A percentile compares a stretch with the other conserved stretches of the same genome.
Evolutionary conservation across 2,113 vertebrate genomes (phyloP).

Genomic region (Ellobius talpinus): DNA sequence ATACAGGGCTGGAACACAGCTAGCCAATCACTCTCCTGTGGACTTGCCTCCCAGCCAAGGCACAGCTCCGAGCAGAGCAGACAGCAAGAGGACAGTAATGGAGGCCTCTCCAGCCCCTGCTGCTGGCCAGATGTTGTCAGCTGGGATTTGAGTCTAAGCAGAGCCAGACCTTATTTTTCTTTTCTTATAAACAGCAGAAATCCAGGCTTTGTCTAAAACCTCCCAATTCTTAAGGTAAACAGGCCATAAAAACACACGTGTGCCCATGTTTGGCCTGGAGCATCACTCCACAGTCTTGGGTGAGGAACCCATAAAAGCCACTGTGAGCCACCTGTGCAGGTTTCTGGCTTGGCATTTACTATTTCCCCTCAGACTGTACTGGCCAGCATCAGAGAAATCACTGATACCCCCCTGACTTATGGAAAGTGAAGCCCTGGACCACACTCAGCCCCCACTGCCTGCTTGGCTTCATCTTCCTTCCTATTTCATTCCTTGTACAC

Average conservation of each 20-base stretch:
- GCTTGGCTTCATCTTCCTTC: background rate
- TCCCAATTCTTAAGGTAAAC: background rate
- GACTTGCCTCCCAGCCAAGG: background rate
- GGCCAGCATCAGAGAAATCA: background rate
- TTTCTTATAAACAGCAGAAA: slow-evolving; percentile 28
- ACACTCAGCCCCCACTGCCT: too few species aligned
- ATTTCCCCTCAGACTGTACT: background rate
- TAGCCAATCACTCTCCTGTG: background rate
- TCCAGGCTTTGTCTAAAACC: background rate
- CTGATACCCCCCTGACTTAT: rapidly evolving
- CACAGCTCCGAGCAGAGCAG: background rate
- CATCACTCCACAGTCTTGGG: background rate
- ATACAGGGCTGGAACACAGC: background rate
- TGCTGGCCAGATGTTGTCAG: background rate
- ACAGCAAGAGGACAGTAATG: background rate
- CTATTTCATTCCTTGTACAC: background rate
- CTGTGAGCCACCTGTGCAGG: background rate
- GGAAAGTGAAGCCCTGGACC: background rate
- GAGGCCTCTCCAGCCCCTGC: rapidly evolving
- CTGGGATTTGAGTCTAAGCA: background rate
- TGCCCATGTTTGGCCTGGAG: background rate
- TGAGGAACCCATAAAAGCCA: background rate
- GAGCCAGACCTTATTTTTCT: background rate
- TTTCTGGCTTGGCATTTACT: background rate
- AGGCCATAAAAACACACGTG: slow-evolving; percentile 17